Percentiles rank a stretch among this genome's conserved stretches.
These are phyloP conservation scores for Boloria euphrosyne DNA, from an alignment of 2,888 invertebrate species.

Conservation along the genomic window DNA sequence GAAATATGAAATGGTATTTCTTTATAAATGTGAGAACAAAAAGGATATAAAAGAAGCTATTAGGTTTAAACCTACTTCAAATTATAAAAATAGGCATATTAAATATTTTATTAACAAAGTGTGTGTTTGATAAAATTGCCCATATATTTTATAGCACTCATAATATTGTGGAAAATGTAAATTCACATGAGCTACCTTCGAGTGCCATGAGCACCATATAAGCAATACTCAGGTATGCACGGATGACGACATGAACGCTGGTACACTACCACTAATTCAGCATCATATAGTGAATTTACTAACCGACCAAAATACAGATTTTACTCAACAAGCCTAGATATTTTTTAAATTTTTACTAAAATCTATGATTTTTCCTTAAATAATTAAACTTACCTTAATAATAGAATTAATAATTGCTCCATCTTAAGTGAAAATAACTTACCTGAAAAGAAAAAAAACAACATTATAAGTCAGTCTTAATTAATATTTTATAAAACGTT, in stretches of 20 bases:
- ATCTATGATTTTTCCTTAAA: background rate
- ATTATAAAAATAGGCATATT: background rate
- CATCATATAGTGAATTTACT: slow-evolving; percentile 34
- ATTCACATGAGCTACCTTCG: slow-evolving; percentile 27
- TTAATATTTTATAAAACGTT: slow-evolving; percentile 3
- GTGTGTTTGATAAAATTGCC: background rate
- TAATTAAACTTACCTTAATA: slow-evolving; percentile 10
- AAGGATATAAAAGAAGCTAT: background rate
- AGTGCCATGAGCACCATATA: slow-evolving; percentile 19
- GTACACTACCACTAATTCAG: slow-evolving; percentile 44
- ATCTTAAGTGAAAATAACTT: slow-evolving; percentile 13
- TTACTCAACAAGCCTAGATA: slow-evolving; percentile 28
- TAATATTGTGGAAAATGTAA: slow-evolving; percentile 16
- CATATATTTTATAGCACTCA: background rate
- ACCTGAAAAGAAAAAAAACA: slow-evolving; percentile 32
- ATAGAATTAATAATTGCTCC: background rate
- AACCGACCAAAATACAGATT: slow-evolving; percentile 24
- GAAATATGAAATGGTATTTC: background rate
- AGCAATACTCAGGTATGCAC: slow-evolving; percentile 34
- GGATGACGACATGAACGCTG: slow-evolving; percentile 40
- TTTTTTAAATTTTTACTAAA: background rate
- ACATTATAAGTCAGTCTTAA: background rate
- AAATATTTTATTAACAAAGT: background rate
- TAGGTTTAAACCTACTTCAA: background rate
- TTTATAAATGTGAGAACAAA: background rate